Evolutionary conservation across 2,797 vertebrate genomes (phyloP).

Genomic region (Mormyrus hasselquistii): DNA sequence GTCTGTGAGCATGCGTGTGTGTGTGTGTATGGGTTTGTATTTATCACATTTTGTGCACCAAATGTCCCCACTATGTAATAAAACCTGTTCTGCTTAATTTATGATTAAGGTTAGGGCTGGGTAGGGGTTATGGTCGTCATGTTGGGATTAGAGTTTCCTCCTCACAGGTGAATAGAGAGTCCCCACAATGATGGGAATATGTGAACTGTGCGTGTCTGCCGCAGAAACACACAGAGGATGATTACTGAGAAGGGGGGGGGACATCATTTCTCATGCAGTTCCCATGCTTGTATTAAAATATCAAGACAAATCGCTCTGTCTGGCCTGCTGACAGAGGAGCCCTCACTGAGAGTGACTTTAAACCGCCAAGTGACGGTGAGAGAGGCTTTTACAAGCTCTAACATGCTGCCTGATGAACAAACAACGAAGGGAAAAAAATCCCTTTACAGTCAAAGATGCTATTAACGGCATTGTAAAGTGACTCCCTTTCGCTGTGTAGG

Average conservation of each 20-base stretch:
- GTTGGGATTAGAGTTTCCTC: neutral
- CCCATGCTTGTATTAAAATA: constrained; percentile 62
- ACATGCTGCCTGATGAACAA: constrained; percentile 56
- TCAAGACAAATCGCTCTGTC: constrained; percentile 63
- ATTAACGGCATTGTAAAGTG: constrained; percentile 55
- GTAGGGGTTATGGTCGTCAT: neutral
- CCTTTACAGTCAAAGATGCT: constrained; percentile 47
- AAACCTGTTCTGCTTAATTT: neutral
- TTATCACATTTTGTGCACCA: neutral
- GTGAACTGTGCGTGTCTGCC: neutral
- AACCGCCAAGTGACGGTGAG: constrained; percentile 46
- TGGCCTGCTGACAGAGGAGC: constrained; percentile 50
- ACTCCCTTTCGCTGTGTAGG: constrained; percentile 41
- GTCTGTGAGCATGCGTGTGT: neutral
- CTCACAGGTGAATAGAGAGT: neutral
- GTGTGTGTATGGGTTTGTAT: neutral
- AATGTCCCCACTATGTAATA: neutral
- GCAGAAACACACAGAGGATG: constrained; percentile 37
- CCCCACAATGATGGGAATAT: neutral
- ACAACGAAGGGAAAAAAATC: constrained; percentile 34
- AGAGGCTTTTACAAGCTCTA: constrained; percentile 42
- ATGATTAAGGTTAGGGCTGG: neutral
- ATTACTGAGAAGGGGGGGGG: constrained; percentile 31
- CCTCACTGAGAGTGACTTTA: constrained; percentile 46
- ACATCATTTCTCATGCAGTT: constrained; percentile 54